Conservation (phyloP, 2,113 vertebrate species). For the Ahaetulla prasina region DNA sequence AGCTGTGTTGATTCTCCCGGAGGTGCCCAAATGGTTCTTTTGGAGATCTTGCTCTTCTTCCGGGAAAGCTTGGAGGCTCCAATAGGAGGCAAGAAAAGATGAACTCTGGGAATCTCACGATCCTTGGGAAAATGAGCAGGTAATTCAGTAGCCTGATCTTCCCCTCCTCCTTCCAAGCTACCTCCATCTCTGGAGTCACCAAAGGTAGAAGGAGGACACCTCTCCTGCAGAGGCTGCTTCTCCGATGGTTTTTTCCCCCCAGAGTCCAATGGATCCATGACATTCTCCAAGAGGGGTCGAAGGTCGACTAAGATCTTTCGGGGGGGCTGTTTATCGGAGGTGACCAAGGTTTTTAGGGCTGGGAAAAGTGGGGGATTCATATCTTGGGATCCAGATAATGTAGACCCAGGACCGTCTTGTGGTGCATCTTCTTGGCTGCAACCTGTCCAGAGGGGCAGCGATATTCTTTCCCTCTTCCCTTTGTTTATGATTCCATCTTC, state of each 20-base stretch:
- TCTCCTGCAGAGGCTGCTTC: background rate
- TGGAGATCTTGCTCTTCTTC: background rate
- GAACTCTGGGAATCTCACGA: background rate
- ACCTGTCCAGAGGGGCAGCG: fast-evolving
- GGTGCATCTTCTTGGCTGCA: background rate
- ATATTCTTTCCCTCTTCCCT: fast-evolving
- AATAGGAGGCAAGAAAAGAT: background rate
- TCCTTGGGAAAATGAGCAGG: background rate
- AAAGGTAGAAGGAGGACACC: fast-evolving
- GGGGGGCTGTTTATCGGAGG: background rate
- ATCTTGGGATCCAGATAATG: too few species aligned
- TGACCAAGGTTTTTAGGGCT: background rate
- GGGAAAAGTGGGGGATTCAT: background rate
- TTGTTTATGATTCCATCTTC: background rate
- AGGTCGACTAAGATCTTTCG: slow-evolving; percentile 58
- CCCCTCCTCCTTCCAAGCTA: fast-evolving
- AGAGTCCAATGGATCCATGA: slow-evolving; percentile 3
- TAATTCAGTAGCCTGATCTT: too few species aligned
- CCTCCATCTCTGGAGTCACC: fast-evolving
- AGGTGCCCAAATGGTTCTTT: background rate
- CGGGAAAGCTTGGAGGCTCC: background rate
- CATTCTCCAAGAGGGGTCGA: slow-evolving; percentile 48
- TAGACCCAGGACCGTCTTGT: fast-evolving
- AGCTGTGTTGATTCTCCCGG: background rate
- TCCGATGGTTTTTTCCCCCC: background rate